These are phyloP conservation scores for Scaeva pyrastri DNA, from an alignment of 2,888 invertebrate species.

Conservation along the genomic window DNA sequence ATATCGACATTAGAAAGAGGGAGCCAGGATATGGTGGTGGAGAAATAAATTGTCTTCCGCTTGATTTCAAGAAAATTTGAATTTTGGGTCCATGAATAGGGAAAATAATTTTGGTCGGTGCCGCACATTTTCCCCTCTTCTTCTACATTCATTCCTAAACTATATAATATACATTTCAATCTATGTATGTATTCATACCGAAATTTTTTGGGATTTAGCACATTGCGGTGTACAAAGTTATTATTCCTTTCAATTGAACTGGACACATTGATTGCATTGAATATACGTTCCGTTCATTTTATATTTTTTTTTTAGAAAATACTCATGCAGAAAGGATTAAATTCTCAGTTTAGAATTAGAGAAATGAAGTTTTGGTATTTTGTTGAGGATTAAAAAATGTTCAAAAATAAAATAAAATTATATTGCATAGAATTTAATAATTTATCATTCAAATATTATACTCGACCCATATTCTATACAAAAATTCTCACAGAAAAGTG, in stretches of 20 bases:
- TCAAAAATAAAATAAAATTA: no score
- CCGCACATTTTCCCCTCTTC: background rate
- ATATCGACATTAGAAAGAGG: background rate
- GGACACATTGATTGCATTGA: slow-evolving; percentile 19
- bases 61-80: slow-evolving; percentile 64
- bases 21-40: background rate
- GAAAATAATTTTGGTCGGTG: slow-evolving; percentile 1
- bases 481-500: no score
- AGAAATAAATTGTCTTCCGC: slow-evolving; percentile 63
- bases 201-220: slow-evolving; percentile 28
- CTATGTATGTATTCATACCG: no score
- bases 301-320: slow-evolving; percentile 2
- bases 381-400: slow-evolving; percentile 17
- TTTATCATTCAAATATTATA: no score
- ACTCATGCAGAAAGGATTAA: slow-evolving; percentile 27
- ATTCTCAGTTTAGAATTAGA: slow-evolving; percentile 18
- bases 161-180: background rate
- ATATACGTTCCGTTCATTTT: background rate
- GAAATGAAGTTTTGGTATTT: slow-evolving; percentile 22
- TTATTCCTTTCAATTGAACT: slow-evolving; percentile 50
- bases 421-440: no score
- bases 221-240: slow-evolving; percentile 28
- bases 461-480: no score
- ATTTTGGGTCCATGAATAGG: slow-evolving; percentile 51
- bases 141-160: background rate